A percentile compares a stretch with the other conserved stretches of the same genome.
Evolutionary conservation across 2,113 vertebrate species (phyloP).

Genomic region (Proteles cristata): DNA sequence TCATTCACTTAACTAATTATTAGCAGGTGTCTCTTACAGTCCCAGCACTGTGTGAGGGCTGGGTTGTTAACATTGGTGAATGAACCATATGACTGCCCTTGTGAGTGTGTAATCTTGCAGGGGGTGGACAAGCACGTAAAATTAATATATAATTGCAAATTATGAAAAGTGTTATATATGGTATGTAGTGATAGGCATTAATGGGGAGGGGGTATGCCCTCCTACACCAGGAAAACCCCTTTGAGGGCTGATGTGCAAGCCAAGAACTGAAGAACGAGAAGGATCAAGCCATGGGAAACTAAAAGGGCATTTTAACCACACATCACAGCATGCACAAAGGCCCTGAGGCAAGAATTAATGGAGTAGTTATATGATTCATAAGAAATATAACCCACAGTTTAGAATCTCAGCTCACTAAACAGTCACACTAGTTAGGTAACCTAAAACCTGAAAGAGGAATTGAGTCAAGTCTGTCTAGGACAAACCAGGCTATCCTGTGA

Average conservation of each 20-base stretch:
- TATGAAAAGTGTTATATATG: not conserved
- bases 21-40: not conserved
- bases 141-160: not conserved
- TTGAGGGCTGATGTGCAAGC: not conserved
- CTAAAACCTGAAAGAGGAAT: constrained; percentile 9
- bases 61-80: not conserved
- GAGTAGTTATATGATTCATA: not conserved
- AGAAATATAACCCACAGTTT: not conserved
- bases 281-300: not conserved
- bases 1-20: not conserved
- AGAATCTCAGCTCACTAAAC: not conserved
- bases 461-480: not conserved
- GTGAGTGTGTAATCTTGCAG: not conserved
- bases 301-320: not conserved
- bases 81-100: not conserved
- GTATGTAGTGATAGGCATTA: not conserved
- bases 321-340: not conserved
- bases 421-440: not conserved
- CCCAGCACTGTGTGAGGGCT: not conserved
- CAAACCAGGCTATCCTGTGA: not conserved
- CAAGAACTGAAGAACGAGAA: not conserved
- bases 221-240: not conserved
- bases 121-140: not conserved
- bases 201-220: not conserved
- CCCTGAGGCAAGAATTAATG: not conserved